Evolutionary conservation across 2,888 invertebrate genomes (phyloP).

Genomic region (Xestobium rufovillosum): DNA sequence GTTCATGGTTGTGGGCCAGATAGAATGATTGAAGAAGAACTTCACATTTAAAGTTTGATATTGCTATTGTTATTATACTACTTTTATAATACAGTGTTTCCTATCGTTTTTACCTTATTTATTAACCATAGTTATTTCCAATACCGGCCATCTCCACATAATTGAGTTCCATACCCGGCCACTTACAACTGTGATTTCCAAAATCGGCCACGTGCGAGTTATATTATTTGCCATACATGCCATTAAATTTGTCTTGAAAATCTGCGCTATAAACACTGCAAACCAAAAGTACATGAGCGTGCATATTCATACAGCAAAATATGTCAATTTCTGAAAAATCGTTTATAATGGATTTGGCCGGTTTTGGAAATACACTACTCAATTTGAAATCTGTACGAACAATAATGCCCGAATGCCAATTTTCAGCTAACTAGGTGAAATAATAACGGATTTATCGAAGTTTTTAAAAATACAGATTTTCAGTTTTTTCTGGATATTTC

Average conservation of each 20-base stretch:
- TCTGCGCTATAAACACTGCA: neutral
- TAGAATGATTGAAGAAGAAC: neutral
- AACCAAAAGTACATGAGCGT: neutral
- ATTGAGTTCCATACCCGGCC: neutral
- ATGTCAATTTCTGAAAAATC: neutral
- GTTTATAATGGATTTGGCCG: neutral
- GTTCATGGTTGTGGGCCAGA: neutral
- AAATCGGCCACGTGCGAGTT: neutral
- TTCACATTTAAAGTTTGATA: neutral
- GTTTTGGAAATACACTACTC: neutral
- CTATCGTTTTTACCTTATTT: no score
- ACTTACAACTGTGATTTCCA: neutral
- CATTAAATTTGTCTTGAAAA: no score
- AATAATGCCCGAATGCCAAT: no score
- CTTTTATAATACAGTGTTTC: conserved; percentile 1
- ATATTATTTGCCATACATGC: no score
- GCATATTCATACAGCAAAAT: no score
- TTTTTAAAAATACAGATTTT: no score
- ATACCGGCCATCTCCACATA: neutral
- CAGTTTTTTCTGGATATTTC: no score
- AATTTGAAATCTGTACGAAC: no score
- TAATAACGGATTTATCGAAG: no score
- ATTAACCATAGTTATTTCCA: neutral
- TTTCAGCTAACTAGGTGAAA: no score
- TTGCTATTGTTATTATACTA: neutral